Conservation (phyloP, 2,888 invertebrate genomes). For the Gandaritis pyraliata region DNA sequence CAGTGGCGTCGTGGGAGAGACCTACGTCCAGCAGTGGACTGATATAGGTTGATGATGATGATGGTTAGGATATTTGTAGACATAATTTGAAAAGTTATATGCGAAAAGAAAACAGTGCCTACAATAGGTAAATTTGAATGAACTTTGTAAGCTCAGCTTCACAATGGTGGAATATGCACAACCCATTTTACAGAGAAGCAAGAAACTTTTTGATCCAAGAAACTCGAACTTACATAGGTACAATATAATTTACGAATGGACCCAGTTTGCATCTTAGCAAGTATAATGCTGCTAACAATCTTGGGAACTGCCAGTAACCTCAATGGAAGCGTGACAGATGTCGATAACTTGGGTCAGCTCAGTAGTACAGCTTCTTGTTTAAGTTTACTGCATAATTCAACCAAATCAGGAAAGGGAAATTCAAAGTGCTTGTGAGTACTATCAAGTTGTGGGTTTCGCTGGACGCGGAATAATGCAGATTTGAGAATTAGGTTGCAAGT, state of each 20-base stretch:
- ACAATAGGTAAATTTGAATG: no score
- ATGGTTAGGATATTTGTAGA: no score
- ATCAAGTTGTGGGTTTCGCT: not conserved
- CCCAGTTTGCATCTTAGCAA: not conserved
- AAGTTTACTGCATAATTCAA: conserved; percentile 22
- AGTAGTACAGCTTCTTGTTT: conserved; percentile 12
- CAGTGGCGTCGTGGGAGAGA: no score
- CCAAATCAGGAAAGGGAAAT: conserved; percentile 2
- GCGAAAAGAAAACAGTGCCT: no score
- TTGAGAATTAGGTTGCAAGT: not conserved
- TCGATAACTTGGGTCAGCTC: conserved; percentile 17
- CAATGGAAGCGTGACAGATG: conserved; percentile 16
- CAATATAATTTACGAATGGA: conserved; percentile 5
- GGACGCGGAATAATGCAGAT: not conserved
- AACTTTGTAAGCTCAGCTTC: no score
- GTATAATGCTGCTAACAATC: not conserved
- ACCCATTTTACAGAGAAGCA: not conserved
- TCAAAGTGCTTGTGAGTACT: conserved; percentile 4
- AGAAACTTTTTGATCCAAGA: not conserved
- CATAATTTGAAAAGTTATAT: no score
- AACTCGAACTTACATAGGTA: no score
- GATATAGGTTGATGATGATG: no score
- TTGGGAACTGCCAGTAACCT: conserved; percentile 16
- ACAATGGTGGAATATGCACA: no score
- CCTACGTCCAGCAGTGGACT: no score